These are phyloP conservation scores for Aphelenchoides besseyi DNA, from an alignment of 1,140 invertebrate genomes.

Conservation along the genomic window DNA sequence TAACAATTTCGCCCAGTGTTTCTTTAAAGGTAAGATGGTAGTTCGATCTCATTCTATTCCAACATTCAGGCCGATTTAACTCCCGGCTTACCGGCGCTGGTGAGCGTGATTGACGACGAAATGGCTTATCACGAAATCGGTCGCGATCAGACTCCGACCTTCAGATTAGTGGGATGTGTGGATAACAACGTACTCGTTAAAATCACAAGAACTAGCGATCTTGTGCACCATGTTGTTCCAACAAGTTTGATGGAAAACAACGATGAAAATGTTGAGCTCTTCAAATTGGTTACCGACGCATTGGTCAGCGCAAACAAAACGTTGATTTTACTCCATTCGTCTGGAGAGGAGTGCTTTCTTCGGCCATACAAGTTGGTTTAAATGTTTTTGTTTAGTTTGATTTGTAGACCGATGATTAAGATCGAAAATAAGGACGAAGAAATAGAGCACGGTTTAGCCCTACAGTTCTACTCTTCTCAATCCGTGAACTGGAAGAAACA, in stretches of 20 bases:
- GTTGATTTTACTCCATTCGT: not conserved
- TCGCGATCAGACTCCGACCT: not conserved
- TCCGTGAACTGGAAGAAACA: not conserved
- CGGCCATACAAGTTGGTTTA: not conserved
- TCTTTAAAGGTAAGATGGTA: slow-evolving; percentile 3
- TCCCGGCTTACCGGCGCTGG: not conserved
- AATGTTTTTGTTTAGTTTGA: not conserved
- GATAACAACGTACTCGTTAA: not conserved
- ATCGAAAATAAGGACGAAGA: not conserved
- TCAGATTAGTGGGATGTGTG: not conserved
- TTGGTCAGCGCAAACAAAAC: not conserved
- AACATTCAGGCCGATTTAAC: not conserved
- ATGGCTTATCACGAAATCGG: not conserved
- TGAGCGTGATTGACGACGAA: not conserved
- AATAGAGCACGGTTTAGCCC: not conserved
- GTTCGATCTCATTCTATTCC: slow-evolving; percentile 1
- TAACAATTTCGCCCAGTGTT: not conserved
- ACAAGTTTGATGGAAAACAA: not conserved
- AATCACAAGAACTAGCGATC: not conserved
- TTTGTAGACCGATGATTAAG: not conserved
- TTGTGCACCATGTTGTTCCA: not conserved
- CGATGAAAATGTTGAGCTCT: not conserved
- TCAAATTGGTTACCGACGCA: not conserved
- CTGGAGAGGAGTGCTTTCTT: not conserved
- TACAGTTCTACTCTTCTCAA: not conserved